phyloP scores from a whole-genome alignment of 2,797 vertebrate species.

The Podarcis lilfordi region DNA sequence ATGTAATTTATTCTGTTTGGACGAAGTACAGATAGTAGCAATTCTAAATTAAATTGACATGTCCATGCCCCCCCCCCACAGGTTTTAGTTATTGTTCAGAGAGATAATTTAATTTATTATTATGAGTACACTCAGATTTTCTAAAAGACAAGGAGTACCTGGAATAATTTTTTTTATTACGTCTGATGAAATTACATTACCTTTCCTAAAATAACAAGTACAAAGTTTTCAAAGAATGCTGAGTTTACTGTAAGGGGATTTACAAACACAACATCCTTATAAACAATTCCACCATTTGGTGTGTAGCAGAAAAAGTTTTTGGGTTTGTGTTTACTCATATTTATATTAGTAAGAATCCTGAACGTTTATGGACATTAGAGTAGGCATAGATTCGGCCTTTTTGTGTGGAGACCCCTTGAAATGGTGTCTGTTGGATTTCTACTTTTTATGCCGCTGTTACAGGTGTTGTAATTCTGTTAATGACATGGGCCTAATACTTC shows the following conservation, averaged over 20 bases:
- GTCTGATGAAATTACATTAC: background rate
- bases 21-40: conserved; percentile 11
- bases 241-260: conserved; percentile 10
- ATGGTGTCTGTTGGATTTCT: background rate
- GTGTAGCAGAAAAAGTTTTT: background rate
- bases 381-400: background rate
- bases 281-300: background rate
- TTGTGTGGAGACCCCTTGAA: background rate
- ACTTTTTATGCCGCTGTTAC: background rate
- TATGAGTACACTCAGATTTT: conserved; percentile 16
- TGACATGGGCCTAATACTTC: background rate
- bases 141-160: conserved; percentile 12
- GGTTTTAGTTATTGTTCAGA: background rate
- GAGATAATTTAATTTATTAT: conserved; percentile 35
- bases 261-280: background rate
- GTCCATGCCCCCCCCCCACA: background rate
- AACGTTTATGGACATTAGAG: background rate
- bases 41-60: conserved; percentile 20
- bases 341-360: background rate
- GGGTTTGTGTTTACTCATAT: background rate
- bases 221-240: background rate
- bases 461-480: background rate
- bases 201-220: background rate
- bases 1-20: conserved; percentile 37
- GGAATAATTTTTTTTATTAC: background rate